Evolutionary conservation across 2,888 invertebrate species (phyloP), one percentile per base, ranked within the genome.

Genomic region (Lutraria lutraria): DNA sequence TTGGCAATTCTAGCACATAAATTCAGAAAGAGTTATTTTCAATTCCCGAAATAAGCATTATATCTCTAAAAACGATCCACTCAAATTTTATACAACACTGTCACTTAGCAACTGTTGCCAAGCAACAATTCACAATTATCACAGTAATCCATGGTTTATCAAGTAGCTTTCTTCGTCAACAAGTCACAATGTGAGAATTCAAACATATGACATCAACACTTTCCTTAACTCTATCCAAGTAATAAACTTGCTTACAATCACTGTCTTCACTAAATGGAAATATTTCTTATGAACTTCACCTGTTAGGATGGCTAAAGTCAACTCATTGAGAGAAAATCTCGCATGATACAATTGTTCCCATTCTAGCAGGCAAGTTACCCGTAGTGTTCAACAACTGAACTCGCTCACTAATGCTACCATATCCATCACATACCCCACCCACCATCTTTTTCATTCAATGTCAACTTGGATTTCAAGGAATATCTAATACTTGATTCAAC

Each of bases 61-160:
- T 31, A 76, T 31, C 76, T 31, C 76, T 16, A 76, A 76, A 56
- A 25, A 76, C 31, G 76, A 31, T 76, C 76, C 76, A 19, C n/a
- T 68, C 63, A 68, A n/a, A 68, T 25, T 68, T 68, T 76, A 76
- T 34, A 76, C 76, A 76, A 76, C 76, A 31, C 76, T n/a, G 63
- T 76, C 76, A 76, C 76, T 31, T 34, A 34, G 29, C 76, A 79
- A 85, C 52, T 13, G 85, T 56, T 85, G 85, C 79, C 43, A 43
- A 25, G 85, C 76, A 85, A 79, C 85, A 16, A 79, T 56, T 79
- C 54, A 76, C 54, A 85, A 54, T 85, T 79, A 85, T 85, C 72
- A 76, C 76, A 76, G 76, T 76, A 13, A 76, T 76, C 76, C 76
- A 76, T 76, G 19, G 34, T 76, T 76, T 76, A 31, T 31, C 76